These are phyloP conservation scores for Labeo rohita DNA, from an alignment of 2,113 vertebrate genomes.

Conservation along the genomic window DNA sequence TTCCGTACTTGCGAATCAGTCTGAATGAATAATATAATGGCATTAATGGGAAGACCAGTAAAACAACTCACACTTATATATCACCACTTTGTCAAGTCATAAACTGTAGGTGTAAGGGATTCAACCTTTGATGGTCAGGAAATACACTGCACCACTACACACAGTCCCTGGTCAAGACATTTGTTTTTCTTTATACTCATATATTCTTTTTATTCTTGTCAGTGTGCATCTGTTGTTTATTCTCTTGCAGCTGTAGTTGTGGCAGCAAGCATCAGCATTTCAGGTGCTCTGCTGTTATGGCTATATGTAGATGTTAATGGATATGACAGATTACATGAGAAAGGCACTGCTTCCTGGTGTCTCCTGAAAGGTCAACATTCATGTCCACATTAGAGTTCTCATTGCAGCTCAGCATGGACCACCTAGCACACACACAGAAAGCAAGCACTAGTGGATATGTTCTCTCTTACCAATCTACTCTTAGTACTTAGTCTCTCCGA, in stretches of 20 bases:
- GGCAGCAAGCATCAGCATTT: neutral
- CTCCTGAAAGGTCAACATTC: slow-evolving; percentile 40
- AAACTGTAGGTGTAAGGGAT: too few species aligned
- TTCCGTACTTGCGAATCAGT: too few species aligned
- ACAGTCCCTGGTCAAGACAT: neutral
- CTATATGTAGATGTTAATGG: slow-evolving; percentile 31
- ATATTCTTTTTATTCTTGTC: neutral
- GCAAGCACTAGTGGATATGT: neutral
- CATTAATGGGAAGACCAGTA: too few species aligned
- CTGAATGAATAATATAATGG: too few species aligned
- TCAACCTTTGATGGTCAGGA: neutral
- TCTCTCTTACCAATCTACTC: neutral
- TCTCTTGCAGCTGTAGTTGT: neutral
- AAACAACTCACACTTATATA: too few species aligned
- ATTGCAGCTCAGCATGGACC: slow-evolving; percentile 6
- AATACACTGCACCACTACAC: neutral
- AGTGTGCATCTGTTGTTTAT: neutral
- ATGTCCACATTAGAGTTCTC: slow-evolving; percentile 34
- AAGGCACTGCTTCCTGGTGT: slow-evolving; percentile 27
- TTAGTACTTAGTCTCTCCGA: neutral
- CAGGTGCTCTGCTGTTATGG: neutral
- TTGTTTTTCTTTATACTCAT: neutral
- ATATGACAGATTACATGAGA: slow-evolving; percentile 24
- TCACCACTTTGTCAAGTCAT: too few species aligned
- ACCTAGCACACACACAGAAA: neutral